Conservation (phyloP, 2,113 vertebrate species). For the zebrafish (Danio rerio) region DNA sequence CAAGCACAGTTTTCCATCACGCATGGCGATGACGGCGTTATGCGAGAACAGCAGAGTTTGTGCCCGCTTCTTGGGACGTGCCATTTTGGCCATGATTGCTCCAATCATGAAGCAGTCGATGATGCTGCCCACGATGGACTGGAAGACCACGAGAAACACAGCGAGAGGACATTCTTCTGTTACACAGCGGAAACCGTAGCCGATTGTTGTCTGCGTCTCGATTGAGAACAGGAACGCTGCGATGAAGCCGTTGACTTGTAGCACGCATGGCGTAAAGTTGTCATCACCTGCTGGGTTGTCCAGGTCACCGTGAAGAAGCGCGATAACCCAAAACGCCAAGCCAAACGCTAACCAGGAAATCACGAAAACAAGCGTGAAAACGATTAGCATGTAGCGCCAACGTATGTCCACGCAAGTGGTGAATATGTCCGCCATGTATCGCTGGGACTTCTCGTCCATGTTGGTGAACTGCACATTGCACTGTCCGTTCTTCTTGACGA, state of each 20-base stretch:
- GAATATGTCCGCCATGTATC: conserved; percentile 97
- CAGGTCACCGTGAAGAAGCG: conserved; percentile 91
- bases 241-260: conserved; percentile 95
- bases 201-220: conserved; percentile 96
- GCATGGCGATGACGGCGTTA: conserved; percentile 92
- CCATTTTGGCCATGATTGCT: conserved; percentile 99
- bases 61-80: conserved; percentile 93
- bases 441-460: conserved; percentile 94
- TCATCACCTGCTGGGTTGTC: conserved; percentile 87
- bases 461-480: conserved; percentile 97
- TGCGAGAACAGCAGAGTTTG: conserved; percentile 96
- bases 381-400: conserved; percentile 95
- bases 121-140: conserved; percentile 96
- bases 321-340: conserved; percentile 96
- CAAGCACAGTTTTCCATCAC: conserved; percentile 92
- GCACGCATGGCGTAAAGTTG: conserved; percentile 91
- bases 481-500: conserved; percentile 96
- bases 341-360: conserved; percentile 94
- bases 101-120: conserved; percentile 99
- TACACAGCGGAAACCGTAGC: conserved; percentile 95
- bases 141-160: conserved; percentile 96
- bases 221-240: conserved; percentile 98
- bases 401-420: conserved; percentile 97
- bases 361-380: conserved; percentile 94
- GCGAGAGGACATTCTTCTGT: conserved; percentile 95